A percentile compares a stretch with the other conserved stretches of the same genome.
phyloP scores from a whole-genome alignment of 1,140 invertebrate species.

The Lasaia peninsularis region DNA sequence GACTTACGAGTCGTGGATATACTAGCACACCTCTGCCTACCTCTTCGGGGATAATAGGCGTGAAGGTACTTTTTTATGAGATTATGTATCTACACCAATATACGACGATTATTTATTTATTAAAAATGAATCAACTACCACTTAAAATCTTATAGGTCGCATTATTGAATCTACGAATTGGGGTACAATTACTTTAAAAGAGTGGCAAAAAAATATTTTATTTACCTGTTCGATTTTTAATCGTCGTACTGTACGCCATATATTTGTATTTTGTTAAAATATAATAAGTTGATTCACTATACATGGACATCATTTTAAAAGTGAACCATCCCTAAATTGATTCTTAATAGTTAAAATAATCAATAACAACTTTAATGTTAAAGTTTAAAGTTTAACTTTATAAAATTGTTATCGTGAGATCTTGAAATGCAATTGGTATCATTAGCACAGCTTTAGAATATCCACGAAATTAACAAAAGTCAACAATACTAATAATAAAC shows the following conservation, averaged over 20 bases:
- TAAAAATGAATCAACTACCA: conserved; percentile 1
- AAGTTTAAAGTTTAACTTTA: too few species aligned
- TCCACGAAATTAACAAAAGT: conserved; percentile 4
- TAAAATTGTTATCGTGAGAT: neutral
- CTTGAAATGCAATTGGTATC: neutral
- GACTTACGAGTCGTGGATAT: too few species aligned
- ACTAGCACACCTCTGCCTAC: too few species aligned
- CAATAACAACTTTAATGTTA: neutral
- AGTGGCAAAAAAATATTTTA: neutral
- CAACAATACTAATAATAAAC: conserved; percentile 1
- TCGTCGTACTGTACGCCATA: neutral
- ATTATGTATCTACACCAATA: conserved; percentile 5
- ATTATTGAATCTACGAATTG: neutral
- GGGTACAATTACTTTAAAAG: neutral
- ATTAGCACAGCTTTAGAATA: conserved; percentile 3
- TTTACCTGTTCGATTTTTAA: neutral
- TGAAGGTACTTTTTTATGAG: too few species aligned
- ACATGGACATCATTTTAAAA: neutral
- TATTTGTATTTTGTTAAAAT: neutral
- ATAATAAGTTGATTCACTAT: conserved; percentile 10
- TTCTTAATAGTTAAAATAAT: neutral
- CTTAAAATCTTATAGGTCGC: neutral
- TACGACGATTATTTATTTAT: neutral
- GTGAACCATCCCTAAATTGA: conserved; percentile 9
- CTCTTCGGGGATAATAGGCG: too few species aligned